Percentiles rank a stretch among this genome's conserved stretches.
Evolutionary conservation across 1,140 invertebrate species (phyloP).

Genomic region (Tetragnatha versicolor): DNA sequence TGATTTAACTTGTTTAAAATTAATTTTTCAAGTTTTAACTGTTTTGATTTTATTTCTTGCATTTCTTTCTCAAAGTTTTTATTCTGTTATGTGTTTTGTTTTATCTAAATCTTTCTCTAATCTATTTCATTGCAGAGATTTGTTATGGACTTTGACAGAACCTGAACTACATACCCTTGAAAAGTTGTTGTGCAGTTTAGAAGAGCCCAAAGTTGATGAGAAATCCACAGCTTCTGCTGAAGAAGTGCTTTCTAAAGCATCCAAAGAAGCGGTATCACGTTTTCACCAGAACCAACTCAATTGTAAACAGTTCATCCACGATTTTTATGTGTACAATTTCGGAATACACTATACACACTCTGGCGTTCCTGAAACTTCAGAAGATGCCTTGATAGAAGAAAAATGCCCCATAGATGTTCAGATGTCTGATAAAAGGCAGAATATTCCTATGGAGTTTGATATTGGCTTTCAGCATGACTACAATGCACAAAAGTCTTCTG

Average conservation of each 20-base stretch:
- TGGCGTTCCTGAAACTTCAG: slow-evolving; percentile 32
- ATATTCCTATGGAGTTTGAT: slow-evolving; percentile 34
- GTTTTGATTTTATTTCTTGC: too few species aligned
- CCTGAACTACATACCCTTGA: slow-evolving; percentile 84
- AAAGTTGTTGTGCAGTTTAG: slow-evolving; percentile 87
- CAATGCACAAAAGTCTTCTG: slow-evolving; percentile 6
- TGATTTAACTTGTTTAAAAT: neutral
- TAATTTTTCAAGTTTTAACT: neutral
- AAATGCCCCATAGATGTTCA: slow-evolving; percentile 11
- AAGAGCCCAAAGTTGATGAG: slow-evolving; percentile 70
- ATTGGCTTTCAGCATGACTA: slow-evolving; percentile 26
- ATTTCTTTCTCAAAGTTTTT: neutral
- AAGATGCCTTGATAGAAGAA: slow-evolving; percentile 15
- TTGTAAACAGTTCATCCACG: slow-evolving; percentile 71
- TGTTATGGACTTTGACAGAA: slow-evolving; percentile 85
- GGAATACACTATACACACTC: slow-evolving; percentile 26
- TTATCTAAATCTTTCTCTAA: neutral
- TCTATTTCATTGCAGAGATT: slow-evolving; percentile 69
- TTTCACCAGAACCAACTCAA: slow-evolving; percentile 76
- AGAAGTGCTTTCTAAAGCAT: slow-evolving; percentile 67
- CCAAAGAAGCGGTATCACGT: slow-evolving; percentile 74
- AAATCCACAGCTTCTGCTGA: slow-evolving; percentile 38
- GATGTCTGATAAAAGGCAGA: slow-evolving; percentile 31
- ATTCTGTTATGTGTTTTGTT: neutral
- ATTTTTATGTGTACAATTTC: slow-evolving; percentile 65